These are phyloP conservation scores for Dinocampus coccinellae DNA, from an alignment of 2,888 invertebrate genomes.

Conservation along the genomic window DNA sequence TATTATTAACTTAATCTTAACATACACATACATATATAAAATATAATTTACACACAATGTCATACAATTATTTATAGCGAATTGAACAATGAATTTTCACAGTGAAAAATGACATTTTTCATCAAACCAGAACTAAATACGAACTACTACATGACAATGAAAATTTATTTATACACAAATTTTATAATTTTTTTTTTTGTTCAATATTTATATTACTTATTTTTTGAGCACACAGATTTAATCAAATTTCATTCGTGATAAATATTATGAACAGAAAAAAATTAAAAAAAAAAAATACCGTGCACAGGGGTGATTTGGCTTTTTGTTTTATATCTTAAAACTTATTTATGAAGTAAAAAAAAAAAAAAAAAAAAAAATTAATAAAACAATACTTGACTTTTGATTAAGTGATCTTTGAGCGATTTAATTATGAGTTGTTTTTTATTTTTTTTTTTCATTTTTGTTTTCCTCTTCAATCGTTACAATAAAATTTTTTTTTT, in stretches of 20 bases:
- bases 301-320: conserved; percentile 8
- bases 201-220: background rate
- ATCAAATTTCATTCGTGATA: background rate
- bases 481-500: background rate
- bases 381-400: conserved; percentile 15
- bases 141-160: no score
- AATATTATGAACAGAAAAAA: background rate
- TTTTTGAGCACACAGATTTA: background rate
- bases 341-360: background rate
- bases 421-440: conserved; percentile 13
- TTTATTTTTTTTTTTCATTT: background rate
- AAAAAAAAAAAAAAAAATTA: background rate
- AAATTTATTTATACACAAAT: no score
- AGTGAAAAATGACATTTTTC: no score
- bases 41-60: background rate
- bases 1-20: background rate
- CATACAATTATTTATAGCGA: background rate
- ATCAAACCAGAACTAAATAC: no score
- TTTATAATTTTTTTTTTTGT: background rate
- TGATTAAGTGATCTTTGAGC: conserved; percentile 8
- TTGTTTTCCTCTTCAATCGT: no score
- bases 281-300: background rate
- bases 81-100: background rate
- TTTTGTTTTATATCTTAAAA: background rate
- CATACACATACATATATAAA: background rate